Percentiles rank a stretch among this genome's conserved stretches.
Conservation (phyloP, 2,797 vertebrate species). For the Tiaroga cobitis region DNA sequence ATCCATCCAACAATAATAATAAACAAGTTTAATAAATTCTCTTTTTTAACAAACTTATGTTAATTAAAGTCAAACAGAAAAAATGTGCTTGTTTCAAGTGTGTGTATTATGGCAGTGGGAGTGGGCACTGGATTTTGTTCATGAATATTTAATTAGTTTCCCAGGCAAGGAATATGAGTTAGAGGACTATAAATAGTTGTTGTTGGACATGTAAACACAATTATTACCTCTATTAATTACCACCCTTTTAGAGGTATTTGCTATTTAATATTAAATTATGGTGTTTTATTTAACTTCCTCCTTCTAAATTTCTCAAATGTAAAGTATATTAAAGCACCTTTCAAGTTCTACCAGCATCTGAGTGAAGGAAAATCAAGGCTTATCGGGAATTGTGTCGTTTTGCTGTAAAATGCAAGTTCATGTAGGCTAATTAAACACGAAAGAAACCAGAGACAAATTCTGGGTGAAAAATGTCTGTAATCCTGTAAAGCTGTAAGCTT, state of each 20-base stretch:
- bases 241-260: too few species aligned
- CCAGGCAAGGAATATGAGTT: neutral
- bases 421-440: neutral
- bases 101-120: neutral
- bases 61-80: neutral
- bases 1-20: too few species aligned
- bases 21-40: too few species aligned
- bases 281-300: neutral
- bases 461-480: neutral
- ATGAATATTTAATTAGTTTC: neutral
- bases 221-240: too few species aligned
- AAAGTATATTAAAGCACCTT: neutral
- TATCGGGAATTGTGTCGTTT: neutral
- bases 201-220: too few species aligned
- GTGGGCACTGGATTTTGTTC: neutral
- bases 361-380: neutral
- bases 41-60: too few species aligned
- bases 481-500: too few species aligned
- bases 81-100: neutral
- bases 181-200: too few species aligned
- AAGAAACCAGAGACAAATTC: neutral
- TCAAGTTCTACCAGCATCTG: neutral
- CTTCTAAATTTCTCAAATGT: neutral
- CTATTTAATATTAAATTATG: neutral
- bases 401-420: neutral